Evolutionary conservation across 2,888 invertebrate genomes (phyloP).

Genomic region (Macropis europaea): DNA sequence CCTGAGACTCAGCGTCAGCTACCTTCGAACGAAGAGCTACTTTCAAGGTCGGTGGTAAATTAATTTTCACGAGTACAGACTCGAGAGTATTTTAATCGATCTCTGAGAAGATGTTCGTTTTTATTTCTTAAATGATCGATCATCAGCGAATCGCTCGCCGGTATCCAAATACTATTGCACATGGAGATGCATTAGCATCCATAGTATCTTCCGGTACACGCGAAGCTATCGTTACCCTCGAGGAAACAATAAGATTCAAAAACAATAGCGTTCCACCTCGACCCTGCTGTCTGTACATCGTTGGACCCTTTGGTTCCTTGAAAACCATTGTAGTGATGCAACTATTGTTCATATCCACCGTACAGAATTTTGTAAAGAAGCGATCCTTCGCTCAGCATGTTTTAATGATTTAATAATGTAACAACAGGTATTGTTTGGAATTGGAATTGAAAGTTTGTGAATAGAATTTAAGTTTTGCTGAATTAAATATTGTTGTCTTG

Average conservation of each 20-base stretch:
- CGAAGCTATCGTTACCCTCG: constrained; percentile 69
- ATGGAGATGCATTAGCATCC: constrained; percentile 41
- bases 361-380: not conserved
- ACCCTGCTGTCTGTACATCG: constrained; percentile 21
- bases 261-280: constrained; percentile 61
- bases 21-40: constrained; percentile 99
- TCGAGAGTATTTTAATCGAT: no score
- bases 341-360: constrained; percentile 13
- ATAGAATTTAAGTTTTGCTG: no score
- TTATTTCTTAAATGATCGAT: no score
- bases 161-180: constrained; percentile 27
- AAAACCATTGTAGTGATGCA: constrained; percentile 13
- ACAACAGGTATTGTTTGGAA: no score
- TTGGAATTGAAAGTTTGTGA: no score
- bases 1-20: constrained; percentile 98
- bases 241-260: constrained; percentile 68
- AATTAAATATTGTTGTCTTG: no score
- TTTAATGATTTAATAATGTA: no score
- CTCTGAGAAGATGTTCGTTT: no score
- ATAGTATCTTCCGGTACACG: constrained; percentile 54
- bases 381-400: no score
- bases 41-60: constrained; percentile 93
- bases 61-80: no score
- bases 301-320: constrained; percentile 7
- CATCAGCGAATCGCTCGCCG: not conserved